Conservation (phyloP, 2,797 vertebrate species). For the Potorous gilbertii region DNA sequence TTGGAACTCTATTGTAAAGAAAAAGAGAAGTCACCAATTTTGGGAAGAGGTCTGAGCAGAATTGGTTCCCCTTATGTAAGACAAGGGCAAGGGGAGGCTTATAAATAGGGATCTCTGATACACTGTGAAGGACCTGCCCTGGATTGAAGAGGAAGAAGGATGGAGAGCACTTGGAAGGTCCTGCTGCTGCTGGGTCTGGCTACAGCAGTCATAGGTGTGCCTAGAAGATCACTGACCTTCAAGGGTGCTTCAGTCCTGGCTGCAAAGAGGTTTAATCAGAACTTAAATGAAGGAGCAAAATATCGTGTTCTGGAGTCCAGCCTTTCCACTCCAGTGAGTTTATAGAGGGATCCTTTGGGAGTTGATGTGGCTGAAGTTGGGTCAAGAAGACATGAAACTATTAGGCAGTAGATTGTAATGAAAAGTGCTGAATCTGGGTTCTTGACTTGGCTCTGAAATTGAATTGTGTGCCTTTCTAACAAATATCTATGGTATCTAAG, state of each 20-base stretch:
- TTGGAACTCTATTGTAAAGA: not conserved
- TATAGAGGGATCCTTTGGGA: not conserved
- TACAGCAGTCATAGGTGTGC: not conserved
- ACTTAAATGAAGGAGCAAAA: not conserved
- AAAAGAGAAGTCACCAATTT: not conserved
- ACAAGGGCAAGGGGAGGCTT: not conserved
- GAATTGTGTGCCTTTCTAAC: not conserved
- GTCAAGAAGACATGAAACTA: not conserved
- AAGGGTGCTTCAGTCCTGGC: not conserved
- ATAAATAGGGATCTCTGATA: not conserved
- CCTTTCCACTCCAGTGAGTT: not conserved
- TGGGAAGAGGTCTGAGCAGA: not conserved
- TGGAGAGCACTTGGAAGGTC: not conserved
- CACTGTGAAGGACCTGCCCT: not conserved
- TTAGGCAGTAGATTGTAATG: not conserved
- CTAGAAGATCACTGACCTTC: not conserved
- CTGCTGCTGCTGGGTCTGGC: not conserved
- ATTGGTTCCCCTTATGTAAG: not conserved
- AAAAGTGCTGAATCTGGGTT: not conserved
- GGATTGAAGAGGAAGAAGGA: not conserved
- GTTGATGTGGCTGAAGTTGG: not conserved
- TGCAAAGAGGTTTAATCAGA: not conserved
- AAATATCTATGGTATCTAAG: not conserved
- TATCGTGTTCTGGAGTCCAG: not conserved
- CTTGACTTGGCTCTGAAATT: not conserved